These are phyloP conservation scores for Pseudomyrmex sp. DNA, from an alignment of 1,140 invertebrate species.

Conservation along the genomic window DNA sequence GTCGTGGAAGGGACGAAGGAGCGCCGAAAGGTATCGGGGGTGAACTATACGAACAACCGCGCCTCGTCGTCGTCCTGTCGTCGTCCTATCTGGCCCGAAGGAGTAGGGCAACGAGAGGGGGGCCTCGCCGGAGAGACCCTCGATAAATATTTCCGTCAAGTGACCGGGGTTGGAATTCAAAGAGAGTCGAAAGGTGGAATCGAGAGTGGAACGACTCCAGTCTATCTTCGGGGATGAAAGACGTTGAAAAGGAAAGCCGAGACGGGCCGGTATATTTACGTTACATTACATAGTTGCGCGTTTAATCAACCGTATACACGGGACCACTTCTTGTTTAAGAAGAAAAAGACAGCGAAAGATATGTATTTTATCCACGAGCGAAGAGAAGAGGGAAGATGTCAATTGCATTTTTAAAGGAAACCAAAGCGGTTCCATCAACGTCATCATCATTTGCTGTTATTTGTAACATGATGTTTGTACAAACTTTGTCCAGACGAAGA, in stretches of 20 bases:
- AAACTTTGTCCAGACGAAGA: background rate
- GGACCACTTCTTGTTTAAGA: constrained; percentile 69
- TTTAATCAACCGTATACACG: constrained; percentile 83
- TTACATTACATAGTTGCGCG: constrained; percentile 84
- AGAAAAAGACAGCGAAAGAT: constrained; percentile 59
- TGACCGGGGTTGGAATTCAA: constrained; percentile 83
- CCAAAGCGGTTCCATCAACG: background rate
- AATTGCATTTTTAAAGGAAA: constrained; percentile 24
- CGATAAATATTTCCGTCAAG: constrained; percentile 85
- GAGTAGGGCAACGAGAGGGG: constrained; percentile 66
- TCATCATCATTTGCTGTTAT: background rate
- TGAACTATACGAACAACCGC: constrained; percentile 53
- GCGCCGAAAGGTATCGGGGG: constrained; percentile 64
- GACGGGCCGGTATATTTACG: constrained; percentile 81
- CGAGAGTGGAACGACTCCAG: constrained; percentile 75
- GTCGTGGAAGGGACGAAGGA: constrained; percentile 12
- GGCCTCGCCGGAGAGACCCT: constrained; percentile 76
- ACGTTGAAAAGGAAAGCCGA: constrained; percentile 36
- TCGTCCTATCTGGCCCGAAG: constrained; percentile 70
- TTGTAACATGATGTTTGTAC: background rate
- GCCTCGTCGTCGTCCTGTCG: constrained; percentile 67
- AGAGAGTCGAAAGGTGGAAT: constrained; percentile 82
- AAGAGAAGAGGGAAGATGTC: background rate
- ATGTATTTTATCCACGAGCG: background rate
- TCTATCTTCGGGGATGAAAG: constrained; percentile 56